A percentile compares a stretch with the other conserved stretches of the same genome.
phyloP scores from a whole-genome alignment of 2,888 invertebrate species.

The Chouioia cunea region DNA sequence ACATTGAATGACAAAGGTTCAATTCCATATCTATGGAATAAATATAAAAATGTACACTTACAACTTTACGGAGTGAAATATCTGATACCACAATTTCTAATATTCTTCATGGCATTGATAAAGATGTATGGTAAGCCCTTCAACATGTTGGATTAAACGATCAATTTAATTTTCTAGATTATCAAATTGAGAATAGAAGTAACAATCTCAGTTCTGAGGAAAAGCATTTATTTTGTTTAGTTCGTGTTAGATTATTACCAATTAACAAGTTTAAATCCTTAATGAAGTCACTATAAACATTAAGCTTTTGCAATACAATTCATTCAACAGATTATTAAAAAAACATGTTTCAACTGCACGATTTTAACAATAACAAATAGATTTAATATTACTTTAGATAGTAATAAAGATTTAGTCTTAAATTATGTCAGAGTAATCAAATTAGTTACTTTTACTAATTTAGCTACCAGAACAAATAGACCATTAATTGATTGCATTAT shows the following conservation, averaged over 20 bases:
- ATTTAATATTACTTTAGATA: conserved; percentile 75
- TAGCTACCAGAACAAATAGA: too few relatives aligned
- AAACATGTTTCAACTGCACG: conserved; percentile 69
- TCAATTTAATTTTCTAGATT: conserved; percentile 75
- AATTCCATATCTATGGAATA: too few relatives aligned
- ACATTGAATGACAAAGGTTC: too few relatives aligned
- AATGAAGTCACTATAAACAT: conserved; percentile 95
- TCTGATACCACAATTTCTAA: conserved; percentile 94
- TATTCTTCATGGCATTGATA: conserved; percentile 87
- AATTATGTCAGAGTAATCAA: conserved; percentile 72
- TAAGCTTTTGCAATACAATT: conserved; percentile 89
- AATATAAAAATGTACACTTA: too few relatives aligned
- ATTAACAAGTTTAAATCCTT: conserved; percentile 86
- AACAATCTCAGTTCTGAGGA: conserved; percentile 92
- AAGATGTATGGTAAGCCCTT: conserved; percentile 81
- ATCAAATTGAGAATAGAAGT: conserved; percentile 82
- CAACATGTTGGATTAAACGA: conserved; percentile 82
- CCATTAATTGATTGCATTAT: too few relatives aligned
- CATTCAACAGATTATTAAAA: conserved; percentile 86
- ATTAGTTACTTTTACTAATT: conserved; percentile 77
- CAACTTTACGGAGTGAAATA: conserved; percentile 81
- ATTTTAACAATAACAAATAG: conserved; percentile 75
- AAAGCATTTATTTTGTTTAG: conserved; percentile 88
- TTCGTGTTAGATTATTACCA: conserved; percentile 86
- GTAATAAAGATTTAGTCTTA: conserved; percentile 71